Conservation (phyloP, 2,113 vertebrate genomes). For the Rana temporaria region DNA sequence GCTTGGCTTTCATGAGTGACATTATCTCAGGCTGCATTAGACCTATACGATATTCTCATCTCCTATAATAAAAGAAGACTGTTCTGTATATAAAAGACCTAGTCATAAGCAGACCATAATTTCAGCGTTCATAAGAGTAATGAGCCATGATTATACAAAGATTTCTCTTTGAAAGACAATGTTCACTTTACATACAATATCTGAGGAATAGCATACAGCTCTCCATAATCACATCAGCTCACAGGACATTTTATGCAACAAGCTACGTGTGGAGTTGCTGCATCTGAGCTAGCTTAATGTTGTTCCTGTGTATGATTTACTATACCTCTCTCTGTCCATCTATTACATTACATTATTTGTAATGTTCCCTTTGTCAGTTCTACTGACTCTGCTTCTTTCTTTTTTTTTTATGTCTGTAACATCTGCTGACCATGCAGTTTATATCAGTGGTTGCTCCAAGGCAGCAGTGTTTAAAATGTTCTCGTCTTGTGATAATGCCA, state of each 20-base stretch:
- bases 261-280: background rate
- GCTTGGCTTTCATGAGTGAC: background rate
- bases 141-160: background rate
- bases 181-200: background rate
- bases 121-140: background rate
- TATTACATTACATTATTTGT: slow-evolving; percentile 13
- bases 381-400: slow-evolving; percentile 16
- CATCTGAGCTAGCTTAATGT: background rate
- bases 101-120: background rate
- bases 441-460: background rate
- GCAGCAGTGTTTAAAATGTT: background rate
- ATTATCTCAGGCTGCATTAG: background rate
- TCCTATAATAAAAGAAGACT: background rate
- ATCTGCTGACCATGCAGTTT: slow-evolving; percentile 14
- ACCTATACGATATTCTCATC: background rate
- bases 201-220: background rate
- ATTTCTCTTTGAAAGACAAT: background rate
- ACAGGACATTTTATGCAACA: background rate
- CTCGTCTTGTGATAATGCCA: no score
- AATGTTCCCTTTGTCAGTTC: slow-evolving; percentile 45
- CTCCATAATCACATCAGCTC: background rate
- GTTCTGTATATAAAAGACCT: slow-evolving; percentile 9
- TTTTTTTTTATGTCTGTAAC: background rate
- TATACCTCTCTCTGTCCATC: background rate
- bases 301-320: slow-evolving; percentile 19